A percentile compares a stretch with the other conserved stretches of the same genome.
phyloP scores from a whole-genome alignment of 1,140 invertebrate species.

The Megalopta genalis region DNA sequence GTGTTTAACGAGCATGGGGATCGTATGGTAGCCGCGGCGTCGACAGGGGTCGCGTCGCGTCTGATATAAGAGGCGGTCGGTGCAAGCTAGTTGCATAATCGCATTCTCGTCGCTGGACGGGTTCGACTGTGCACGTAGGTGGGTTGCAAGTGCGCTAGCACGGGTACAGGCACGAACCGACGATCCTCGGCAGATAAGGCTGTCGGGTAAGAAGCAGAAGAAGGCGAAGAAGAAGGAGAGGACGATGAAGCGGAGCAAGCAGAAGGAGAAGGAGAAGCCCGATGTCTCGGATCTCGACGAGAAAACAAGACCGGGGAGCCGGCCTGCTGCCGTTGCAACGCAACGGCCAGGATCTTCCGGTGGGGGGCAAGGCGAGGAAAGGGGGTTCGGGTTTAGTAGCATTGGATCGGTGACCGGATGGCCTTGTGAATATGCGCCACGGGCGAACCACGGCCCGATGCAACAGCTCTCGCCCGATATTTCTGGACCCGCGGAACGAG shows the following conservation, averaged over 20 bases:
- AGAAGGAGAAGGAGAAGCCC: slow-evolving; percentile 12
- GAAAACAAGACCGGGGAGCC: background rate
- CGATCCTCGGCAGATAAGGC: slow-evolving; percentile 31
- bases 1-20: too few species aligned
- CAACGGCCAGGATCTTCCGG: slow-evolving; percentile 19
- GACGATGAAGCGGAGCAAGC: background rate
- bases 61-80: slow-evolving; percentile 41
- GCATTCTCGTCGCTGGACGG: slow-evolving; percentile 53
- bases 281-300: slow-evolving; percentile 13
- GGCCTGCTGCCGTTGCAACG: background rate
- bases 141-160: slow-evolving; percentile 16
- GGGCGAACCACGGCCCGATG: slow-evolving; percentile 21
- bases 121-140: slow-evolving; percentile 35
- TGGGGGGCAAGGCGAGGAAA: background rate
- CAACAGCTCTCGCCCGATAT: slow-evolving; percentile 25
- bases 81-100: slow-evolving; percentile 54
- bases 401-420: slow-evolving; percentile 60
- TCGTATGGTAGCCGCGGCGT: background rate
- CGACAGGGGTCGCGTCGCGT: slow-evolving; percentile 10
- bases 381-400: slow-evolving; percentile 39
- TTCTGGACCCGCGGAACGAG: slow-evolving; percentile 21
- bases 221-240: background rate
- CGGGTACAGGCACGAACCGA: background rate
- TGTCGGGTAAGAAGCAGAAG: slow-evolving; percentile 1
- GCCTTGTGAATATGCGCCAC: slow-evolving; percentile 57